Conservation (phyloP, 2,113 vertebrate species). For the Tamias sibiricus region DNA sequence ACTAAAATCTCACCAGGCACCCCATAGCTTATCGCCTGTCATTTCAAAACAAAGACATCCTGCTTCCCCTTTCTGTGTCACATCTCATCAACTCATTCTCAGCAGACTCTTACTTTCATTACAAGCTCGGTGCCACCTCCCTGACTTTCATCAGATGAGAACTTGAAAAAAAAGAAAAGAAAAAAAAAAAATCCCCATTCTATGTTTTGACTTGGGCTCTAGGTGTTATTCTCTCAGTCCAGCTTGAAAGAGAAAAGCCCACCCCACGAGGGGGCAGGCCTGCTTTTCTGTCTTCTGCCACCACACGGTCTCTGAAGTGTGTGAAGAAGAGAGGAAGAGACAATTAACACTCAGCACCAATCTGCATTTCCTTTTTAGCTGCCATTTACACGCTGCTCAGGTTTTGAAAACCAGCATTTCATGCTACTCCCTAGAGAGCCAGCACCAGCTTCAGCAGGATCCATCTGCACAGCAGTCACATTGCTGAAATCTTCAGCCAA, state of each 20-base stretch:
- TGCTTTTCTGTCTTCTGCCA: slow-evolving; percentile 60
- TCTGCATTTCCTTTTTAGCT: slow-evolving; percentile 77
- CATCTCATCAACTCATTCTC: slow-evolving; percentile 78
- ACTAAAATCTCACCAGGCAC: slow-evolving; percentile 80
- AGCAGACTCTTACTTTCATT: slow-evolving; percentile 80
- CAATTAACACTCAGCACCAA: slow-evolving; percentile 74
- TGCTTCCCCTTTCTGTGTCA: slow-evolving; percentile 74
- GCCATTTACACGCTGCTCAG: slow-evolving; percentile 82
- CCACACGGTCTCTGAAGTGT: slow-evolving; percentile 67
- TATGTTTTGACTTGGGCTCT: slow-evolving; percentile 79
- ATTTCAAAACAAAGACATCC: slow-evolving; percentile 83
- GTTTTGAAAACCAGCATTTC: slow-evolving; percentile 82
- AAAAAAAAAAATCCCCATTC: neutral
- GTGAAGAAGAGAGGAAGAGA: slow-evolving; percentile 70
- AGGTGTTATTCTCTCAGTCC: slow-evolving; percentile 75
- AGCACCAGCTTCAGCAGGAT: slow-evolving; percentile 80
- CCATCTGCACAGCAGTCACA: slow-evolving; percentile 79
- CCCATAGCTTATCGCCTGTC: slow-evolving; percentile 80
- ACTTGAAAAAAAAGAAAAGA: slow-evolving; percentile 41
- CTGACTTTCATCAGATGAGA: slow-evolving; percentile 76
- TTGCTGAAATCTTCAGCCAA: slow-evolving; percentile 64
- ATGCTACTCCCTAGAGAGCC: slow-evolving; percentile 78
- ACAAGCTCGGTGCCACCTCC: slow-evolving; percentile 56
- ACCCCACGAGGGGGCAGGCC: slow-evolving; percentile 67
- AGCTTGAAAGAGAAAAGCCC: slow-evolving; percentile 74